These are phyloP conservation scores for Castor canadensis DNA, from an alignment of 2,113 vertebrate species.

Conservation along the genomic window DNA sequence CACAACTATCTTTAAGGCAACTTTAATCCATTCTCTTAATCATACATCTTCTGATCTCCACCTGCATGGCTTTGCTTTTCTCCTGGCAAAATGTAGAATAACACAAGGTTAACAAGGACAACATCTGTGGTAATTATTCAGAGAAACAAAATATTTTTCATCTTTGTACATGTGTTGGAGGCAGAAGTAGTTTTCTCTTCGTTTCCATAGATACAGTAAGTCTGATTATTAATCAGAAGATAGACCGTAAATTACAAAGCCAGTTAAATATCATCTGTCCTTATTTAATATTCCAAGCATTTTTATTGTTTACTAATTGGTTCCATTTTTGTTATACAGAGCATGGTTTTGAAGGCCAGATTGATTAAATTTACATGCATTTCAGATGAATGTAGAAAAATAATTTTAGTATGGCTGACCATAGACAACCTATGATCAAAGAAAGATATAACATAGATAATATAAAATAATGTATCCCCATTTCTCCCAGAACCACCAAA, in stretches of 20 bases:
- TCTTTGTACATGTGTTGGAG: conserved; percentile 52
- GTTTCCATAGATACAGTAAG: conserved; percentile 73
- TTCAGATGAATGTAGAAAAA: not conserved
- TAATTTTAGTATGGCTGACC: not conserved
- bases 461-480: not conserved
- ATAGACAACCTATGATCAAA: not conserved
- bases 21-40: conserved; percentile 36
- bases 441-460: not conserved
- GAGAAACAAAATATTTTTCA: conserved; percentile 59
- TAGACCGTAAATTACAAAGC: conserved; percentile 58
- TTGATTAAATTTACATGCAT: conserved; percentile 37
- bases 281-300: conserved; percentile 32
- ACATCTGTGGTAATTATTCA: conserved; percentile 44
- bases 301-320: conserved; percentile 54
- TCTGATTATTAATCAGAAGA: conserved; percentile 67
- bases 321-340: conserved; percentile 5
- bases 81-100: conserved; percentile 57
- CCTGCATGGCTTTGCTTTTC: conserved; percentile 44
- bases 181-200: conserved; percentile 44
- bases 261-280: conserved; percentile 47
- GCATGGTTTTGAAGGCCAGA: not conserved
- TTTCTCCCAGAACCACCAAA: no score
- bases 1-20: not conserved
- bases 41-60: conserved; percentile 22
- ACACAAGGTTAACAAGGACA: conserved; percentile 59